Conservation (phyloP, 2,797 vertebrate genomes). For the Tiaroga cobitis region DNA sequence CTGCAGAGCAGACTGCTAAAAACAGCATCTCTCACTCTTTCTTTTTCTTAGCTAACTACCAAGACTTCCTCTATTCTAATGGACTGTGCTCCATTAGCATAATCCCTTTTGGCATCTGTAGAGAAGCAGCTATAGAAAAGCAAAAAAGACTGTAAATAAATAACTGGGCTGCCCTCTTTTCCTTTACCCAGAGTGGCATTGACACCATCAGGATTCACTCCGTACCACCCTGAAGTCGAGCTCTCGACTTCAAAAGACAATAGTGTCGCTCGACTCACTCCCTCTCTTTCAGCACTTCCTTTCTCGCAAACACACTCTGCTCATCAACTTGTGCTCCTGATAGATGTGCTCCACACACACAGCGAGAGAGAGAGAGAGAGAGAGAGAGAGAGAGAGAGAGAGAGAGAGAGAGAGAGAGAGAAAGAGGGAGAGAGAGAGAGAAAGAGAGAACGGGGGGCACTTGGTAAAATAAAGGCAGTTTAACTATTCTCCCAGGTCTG, state of each 20-base stretch:
- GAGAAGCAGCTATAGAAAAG: slow-evolving; percentile 47
- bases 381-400: not conserved
- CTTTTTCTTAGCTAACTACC: slow-evolving; percentile 29
- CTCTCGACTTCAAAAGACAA: slow-evolving; percentile 57
- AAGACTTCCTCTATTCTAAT: slow-evolving; percentile 41
- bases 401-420: not conserved
- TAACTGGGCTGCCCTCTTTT: slow-evolving; percentile 36
- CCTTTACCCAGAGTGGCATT: slow-evolving; percentile 43
- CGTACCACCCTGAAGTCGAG: slow-evolving; percentile 52
- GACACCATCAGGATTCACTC: slow-evolving; percentile 55
- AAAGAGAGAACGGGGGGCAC: slow-evolving; percentile 6
- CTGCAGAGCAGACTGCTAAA: slow-evolving; percentile 32
- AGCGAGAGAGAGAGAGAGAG: no score
- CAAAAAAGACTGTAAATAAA: slow-evolving; percentile 40
- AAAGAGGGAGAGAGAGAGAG: not conserved
- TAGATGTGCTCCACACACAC: slow-evolving; percentile 6
- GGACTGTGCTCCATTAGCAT: slow-evolving; percentile 37
- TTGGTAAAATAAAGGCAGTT: slow-evolving; percentile 65
- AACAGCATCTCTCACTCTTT: not conserved
- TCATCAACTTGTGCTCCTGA: slow-evolving; percentile 49
- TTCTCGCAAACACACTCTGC: slow-evolving; percentile 48
- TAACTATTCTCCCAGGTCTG: slow-evolving; percentile 59
- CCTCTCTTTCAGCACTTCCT: slow-evolving; percentile 26
- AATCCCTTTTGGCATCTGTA: slow-evolving; percentile 41
- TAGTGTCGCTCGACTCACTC: slow-evolving; percentile 42